Conservation (phyloP, 2,888 invertebrate species). For the Dicyrtoma fusca region DNA sequence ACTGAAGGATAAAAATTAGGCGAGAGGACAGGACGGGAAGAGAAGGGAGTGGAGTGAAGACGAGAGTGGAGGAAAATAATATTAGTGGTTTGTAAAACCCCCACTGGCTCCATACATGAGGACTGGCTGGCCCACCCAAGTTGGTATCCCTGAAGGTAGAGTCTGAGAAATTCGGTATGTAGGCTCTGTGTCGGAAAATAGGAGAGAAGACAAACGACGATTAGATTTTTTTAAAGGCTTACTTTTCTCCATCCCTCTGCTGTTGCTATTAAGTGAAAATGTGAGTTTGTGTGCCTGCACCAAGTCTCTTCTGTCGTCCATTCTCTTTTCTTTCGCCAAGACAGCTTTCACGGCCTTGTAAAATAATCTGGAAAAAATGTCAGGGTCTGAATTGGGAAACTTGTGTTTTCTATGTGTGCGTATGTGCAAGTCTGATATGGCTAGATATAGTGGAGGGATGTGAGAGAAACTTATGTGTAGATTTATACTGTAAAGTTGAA, state of each 20-base stretch:
- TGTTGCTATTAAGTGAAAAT: slow-evolving; percentile 26
- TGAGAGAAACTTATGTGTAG: slow-evolving; percentile 12
- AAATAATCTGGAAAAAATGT: slow-evolving; percentile 17
- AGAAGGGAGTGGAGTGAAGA: too few species aligned
- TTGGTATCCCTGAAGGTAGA: too few species aligned
- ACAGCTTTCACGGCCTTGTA: slow-evolving; percentile 6
- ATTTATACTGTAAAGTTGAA: slow-evolving; percentile 6
- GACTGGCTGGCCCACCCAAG: too few species aligned
- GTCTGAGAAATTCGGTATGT: too few species aligned
- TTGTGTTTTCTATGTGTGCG: neutral
- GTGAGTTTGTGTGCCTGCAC: slow-evolving; percentile 21
- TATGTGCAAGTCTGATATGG: neutral
- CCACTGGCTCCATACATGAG: too few species aligned
- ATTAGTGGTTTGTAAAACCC: too few species aligned
- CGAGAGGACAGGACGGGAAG: too few species aligned
- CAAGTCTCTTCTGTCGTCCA: slow-evolving; percentile 1
- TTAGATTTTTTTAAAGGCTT: slow-evolving; percentile 25
- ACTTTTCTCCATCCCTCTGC: slow-evolving; percentile 7
- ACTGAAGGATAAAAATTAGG: too few species aligned
- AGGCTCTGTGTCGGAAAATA: too few species aligned
- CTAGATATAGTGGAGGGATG: neutral
- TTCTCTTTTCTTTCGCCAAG: slow-evolving; percentile 1
- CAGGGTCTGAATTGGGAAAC: neutral
- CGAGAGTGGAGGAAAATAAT: too few species aligned
- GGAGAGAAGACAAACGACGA: slow-evolving; percentile 22